Conservation (phyloP, 2,797 vertebrate genomes). For the Scolopax bukidnonensis region DNA sequence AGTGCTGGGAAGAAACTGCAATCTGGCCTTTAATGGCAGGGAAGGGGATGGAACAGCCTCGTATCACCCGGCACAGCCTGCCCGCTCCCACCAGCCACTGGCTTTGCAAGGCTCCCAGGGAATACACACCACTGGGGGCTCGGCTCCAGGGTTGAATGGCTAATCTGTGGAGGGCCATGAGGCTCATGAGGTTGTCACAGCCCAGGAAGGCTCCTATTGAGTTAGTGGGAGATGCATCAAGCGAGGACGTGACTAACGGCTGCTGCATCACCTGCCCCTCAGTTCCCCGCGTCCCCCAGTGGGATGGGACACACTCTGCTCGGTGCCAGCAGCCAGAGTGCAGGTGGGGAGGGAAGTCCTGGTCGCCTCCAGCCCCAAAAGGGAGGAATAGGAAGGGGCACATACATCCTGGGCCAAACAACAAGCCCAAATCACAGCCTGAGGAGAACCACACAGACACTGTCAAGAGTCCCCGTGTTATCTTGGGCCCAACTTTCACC, state of each 20-base stretch:
- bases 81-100: not conserved
- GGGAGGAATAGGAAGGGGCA: not conserved
- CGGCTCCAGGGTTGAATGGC: not conserved
- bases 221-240: not conserved
- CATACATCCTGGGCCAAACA: not conserved
- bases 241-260: not conserved
- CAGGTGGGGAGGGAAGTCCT: not conserved
- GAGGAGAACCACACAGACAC: not conserved
- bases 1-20: not conserved
- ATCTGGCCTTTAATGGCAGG: not conserved
- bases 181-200: not conserved
- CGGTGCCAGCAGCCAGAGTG: not conserved
- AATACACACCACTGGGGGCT: not conserved
- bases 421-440: not conserved
- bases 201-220: not conserved
- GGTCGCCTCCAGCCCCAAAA: not conserved
- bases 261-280: not conserved
- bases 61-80: not conserved
- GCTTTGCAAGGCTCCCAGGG: not conserved
- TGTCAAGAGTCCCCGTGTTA: not conserved
- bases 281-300: not conserved
- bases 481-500: rapidly evolving
- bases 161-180: not conserved
- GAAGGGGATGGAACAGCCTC: not conserved
- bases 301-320: not conserved